Base-by-base conservation (phyloP, 2,888 invertebrate species). In the Hydrotaea diabolus region DNA sequence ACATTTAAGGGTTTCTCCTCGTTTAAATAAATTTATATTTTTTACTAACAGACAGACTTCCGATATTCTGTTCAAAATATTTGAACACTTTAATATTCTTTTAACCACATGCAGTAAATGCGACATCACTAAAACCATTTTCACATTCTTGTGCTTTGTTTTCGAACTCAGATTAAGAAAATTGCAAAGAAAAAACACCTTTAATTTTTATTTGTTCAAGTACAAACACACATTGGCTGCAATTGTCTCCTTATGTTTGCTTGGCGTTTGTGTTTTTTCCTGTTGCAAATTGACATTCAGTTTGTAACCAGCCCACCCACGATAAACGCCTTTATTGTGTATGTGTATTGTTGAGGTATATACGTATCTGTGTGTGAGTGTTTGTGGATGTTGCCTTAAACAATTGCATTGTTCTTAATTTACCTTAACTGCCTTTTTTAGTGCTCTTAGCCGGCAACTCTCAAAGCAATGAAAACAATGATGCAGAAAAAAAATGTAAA, bases 391-490 rank as follows among this genome's bases (percentile, higher is more conserved):
- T 77, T 64, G 80, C 57, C 82, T 72, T 57, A 74, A 78, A 75
- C 77, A 81, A 80, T 76, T 86, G 84, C 74, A 82, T 85, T 82
- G 82, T 82, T 80, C 82, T 82, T 85, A 82, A 85, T 82, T 85
- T 85, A 85, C 82, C 85, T 82, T 82, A 85, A 85, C 82, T 77
- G 82, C 36, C 62, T 69, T 83, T 74, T 79, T 82, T 82, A 85
- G 82, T 85, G 77, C 85, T 80, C 85, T 81, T 76, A 81, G 76
- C 81, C 81, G 76, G 73, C 84, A 81, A 62, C 84, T 81, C 81
- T 85, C 59, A 80, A 79, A 80, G 82, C 79, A 74, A 77, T 82
- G 79, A 80, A 77, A 85, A 85, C 82, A 85, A 80, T 73, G 82
- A 85, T 77, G 73, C 53, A 69, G 76, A 76, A 77, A 84, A n/a